Evolutionary conservation across 2,113 vertebrate genomes (phyloP).

Genomic region (Podiceps cristatus): DNA sequence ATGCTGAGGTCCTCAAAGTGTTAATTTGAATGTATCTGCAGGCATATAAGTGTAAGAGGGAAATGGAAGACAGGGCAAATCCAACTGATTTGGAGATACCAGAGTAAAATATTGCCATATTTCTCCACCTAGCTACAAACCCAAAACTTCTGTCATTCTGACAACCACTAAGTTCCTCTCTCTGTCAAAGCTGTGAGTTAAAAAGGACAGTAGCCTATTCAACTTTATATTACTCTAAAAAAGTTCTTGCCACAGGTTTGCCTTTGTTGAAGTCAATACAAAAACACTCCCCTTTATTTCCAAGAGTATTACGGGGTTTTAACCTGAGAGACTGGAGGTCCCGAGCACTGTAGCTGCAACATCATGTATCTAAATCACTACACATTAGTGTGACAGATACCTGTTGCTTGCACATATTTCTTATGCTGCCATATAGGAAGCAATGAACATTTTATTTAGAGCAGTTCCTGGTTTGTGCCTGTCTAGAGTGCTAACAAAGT

Average conservation of each 20-base stretch:
- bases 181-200: neutral
- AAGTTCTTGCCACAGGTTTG: neutral
- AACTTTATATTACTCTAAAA: neutral
- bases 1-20: fast-evolving
- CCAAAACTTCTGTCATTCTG: neutral
- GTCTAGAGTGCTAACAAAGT: neutral
- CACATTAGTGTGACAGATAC: neutral
- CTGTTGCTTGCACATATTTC: neutral
- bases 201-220: neutral
- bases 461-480: neutral
- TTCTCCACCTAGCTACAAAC: neutral
- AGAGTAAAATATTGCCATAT: neutral
- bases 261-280: neutral
- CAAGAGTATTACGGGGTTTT: neutral
- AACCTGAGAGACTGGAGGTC: neutral
- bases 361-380: neutral
- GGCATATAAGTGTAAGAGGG: neutral
- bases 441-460: neutral
- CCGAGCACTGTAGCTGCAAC: neutral
- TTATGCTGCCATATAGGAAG: neutral
- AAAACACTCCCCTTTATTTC: fast-evolving
- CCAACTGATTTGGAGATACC: neutral
- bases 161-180: neutral
- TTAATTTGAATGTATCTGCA: neutral
- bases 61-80: neutral